A percentile compares a stretch with the other conserved stretches of the same genome.
phyloP scores from a whole-genome alignment of 2,113 vertebrate species.

The Mus spicilegus region DNA sequence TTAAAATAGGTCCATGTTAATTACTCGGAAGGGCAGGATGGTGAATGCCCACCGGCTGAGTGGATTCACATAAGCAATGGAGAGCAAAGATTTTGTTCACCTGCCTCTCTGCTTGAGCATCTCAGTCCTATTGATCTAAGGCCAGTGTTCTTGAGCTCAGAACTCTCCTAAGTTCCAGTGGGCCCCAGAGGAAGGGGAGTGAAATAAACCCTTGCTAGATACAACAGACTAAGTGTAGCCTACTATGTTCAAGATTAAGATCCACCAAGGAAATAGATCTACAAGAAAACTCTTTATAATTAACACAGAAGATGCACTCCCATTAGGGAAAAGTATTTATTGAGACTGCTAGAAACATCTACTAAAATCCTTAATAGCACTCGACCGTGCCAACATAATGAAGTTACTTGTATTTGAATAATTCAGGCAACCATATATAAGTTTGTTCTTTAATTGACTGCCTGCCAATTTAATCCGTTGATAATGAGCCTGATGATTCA shows the following conservation, averaged over 20 bases:
- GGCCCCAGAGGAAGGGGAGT: not conserved
- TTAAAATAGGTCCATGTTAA: slow-evolving; percentile 66
- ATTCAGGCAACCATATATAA: slow-evolving; percentile 71
- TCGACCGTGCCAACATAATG: slow-evolving; percentile 55
- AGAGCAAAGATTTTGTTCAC: not conserved
- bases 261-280: slow-evolving; percentile 27
- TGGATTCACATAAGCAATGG: not conserved
- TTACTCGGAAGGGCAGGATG: slow-evolving; percentile 2
- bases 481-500: slow-evolving; percentile 79
- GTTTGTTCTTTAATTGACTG: slow-evolving; percentile 78
- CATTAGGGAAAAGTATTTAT: not conserved
- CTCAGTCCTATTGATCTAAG: slow-evolving; percentile 23
- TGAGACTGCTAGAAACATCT: slow-evolving; percentile 68
- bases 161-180: slow-evolving; percentile 30
- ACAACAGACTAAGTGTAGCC: slow-evolving; percentile 19
- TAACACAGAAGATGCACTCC: slow-evolving; percentile 64
- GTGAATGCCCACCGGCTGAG: not conserved
- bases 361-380: slow-evolving; percentile 61
- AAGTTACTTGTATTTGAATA: slow-evolving; percentile 72
- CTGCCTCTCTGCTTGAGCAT: not conserved
- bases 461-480: slow-evolving; percentile 81
- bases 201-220: not conserved
- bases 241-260: slow-evolving; percentile 4
- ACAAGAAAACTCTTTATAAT: slow-evolving; percentile 33
- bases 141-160: not conserved